These are phyloP conservation scores for Drosophila hamatofila DNA, from an alignment of 2,888 invertebrate species.

Conservation along the genomic window DNA sequence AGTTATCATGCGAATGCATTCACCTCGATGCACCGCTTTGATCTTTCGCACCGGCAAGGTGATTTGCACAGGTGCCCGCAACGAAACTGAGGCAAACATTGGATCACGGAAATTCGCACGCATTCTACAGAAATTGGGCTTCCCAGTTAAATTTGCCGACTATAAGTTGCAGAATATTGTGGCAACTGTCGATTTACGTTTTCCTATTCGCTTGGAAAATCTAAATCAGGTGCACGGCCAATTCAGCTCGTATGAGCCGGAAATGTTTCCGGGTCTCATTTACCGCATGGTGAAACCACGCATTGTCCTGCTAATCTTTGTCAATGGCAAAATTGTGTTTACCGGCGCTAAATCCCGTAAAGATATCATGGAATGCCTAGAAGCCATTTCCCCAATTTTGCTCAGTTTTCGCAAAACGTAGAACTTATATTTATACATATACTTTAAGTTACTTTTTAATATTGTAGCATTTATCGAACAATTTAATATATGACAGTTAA, in stretches of 20 bases:
- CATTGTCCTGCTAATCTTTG: constrained; percentile 98
- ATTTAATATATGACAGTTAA: constrained; percentile 9
- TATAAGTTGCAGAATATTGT: constrained; percentile 93
- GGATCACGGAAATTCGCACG: constrained; percentile 93
- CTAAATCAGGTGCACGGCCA: constrained; percentile 91
- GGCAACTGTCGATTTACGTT: constrained; percentile 91
- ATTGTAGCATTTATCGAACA: constrained; percentile 45
- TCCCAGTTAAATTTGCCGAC: constrained; percentile 90
- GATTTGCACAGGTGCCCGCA: constrained; percentile 92
- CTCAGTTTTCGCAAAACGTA: constrained; percentile 95
- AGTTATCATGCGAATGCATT: constrained; percentile 92
- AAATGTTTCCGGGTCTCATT: constrained; percentile 99
- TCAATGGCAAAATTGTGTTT: constrained; percentile 99
- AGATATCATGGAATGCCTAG: constrained; percentile 96
- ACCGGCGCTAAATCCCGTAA: constrained; percentile 96
- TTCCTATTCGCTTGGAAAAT: constrained; percentile 91
- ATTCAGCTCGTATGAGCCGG: constrained; percentile 97
- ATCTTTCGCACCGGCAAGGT: constrained; percentile 92
- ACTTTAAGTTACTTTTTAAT: constrained; percentile 3
- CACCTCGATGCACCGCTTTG: constrained; percentile 91
- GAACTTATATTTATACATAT: constrained; percentile 52
- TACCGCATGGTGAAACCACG: constrained; percentile 98
- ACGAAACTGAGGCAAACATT: constrained; percentile 91
- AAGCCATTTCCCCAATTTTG: constrained; percentile 97
- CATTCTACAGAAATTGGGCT: constrained; percentile 93